Evolutionary conservation across 2,113 vertebrate genomes (phyloP).

Genomic region (Peromyscus leucopus): DNA sequence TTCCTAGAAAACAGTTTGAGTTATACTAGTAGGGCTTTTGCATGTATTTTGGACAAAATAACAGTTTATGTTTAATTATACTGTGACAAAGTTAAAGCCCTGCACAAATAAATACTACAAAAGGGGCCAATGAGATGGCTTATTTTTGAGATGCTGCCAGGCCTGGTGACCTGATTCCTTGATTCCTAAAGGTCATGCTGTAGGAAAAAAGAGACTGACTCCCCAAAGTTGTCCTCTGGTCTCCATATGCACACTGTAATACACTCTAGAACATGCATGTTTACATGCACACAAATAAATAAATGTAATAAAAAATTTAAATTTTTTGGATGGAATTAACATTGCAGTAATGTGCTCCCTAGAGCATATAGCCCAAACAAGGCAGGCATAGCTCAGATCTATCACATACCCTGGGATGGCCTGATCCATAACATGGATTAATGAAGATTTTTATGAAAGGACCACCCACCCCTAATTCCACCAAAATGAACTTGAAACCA

Average conservation of each 20-base stretch:
- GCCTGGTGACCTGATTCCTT: background rate
- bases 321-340: background rate
- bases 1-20: constrained; percentile 30
- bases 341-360: background rate
- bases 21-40: background rate
- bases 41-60: constrained; percentile 45
- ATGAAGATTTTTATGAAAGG: constrained; percentile 13
- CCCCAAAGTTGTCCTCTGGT: background rate
- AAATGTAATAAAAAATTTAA: background rate
- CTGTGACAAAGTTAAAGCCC: constrained; percentile 7
- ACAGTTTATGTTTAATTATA: constrained; percentile 36
- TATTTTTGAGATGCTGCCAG: background rate
- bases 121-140: background rate
- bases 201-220: background rate
- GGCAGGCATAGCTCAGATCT: background rate
- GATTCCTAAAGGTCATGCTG: background rate
- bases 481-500: constrained; percentile 53
- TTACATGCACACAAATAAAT: background rate
- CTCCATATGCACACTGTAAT: too few relatives aligned
- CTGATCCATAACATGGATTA: constrained; percentile 12
- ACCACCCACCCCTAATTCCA: constrained; percentile 22
- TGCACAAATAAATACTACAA: background rate
- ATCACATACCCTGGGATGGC: background rate
- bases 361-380: constrained; percentile 21
- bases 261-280: too few relatives aligned